phyloP scores from a whole-genome alignment of 2,113 vertebrate genomes.

The Hylia prasina region DNA sequence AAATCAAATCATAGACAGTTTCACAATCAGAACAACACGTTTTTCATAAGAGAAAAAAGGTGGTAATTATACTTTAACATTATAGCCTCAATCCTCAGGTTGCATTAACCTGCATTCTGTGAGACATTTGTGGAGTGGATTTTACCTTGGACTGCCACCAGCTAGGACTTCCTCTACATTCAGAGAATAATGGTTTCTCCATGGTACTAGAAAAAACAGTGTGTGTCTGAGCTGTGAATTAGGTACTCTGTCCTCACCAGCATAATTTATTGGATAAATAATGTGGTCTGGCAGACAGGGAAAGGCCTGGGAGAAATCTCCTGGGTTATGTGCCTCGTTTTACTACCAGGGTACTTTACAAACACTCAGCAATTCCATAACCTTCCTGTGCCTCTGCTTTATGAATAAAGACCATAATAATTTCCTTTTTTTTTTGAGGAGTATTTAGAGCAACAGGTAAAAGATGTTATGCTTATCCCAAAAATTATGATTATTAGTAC shows the following conservation, averaged over 20 bases:
- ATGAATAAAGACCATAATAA: not conserved
- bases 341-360: not conserved
- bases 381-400: not conserved
- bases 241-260: not conserved
- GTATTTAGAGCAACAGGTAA: not conserved
- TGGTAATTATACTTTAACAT: not conserved
- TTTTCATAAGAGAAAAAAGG: not conserved
- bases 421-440: not conserved
- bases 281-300: not conserved
- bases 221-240: not conserved
- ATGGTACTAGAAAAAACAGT: not conserved
- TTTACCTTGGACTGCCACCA: not conserved
- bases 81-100: not conserved
- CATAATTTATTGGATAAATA: not conserved
- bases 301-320: not conserved
- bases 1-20: conserved; percentile 8
- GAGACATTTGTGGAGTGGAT: not conserved
- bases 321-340: not conserved
- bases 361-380: not conserved
- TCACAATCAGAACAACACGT: conserved; percentile 17
- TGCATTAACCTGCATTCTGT: not conserved
- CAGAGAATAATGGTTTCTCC: not conserved
- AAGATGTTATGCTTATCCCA: not conserved
- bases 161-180: not conserved
- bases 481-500: not conserved